Evolutionary conservation across 2,113 vertebrate species (phyloP).

Genomic region (Erinaceus europaeus): DNA sequence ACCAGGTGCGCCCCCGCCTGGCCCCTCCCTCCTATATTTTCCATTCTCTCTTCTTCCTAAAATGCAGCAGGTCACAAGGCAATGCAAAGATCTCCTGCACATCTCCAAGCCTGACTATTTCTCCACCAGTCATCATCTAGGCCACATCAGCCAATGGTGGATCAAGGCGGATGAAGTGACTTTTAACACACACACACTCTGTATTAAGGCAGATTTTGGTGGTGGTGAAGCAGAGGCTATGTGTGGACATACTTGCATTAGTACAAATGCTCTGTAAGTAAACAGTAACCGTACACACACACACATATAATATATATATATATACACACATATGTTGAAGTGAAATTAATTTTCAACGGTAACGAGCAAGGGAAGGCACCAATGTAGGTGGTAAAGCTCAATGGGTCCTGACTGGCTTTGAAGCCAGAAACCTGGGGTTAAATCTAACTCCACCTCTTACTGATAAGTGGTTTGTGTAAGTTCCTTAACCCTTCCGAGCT

Average conservation of each 20-base stretch:
- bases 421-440: neutral
- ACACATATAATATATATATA: neutral
- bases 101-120: neutral
- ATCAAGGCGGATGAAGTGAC: neutral
- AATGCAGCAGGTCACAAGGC: neutral
- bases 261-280: neutral
- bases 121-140: neutral
- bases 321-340: neutral
- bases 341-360: conserved; percentile 4
- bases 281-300: neutral
- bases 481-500: conserved; percentile 1
- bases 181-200: neutral
- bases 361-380: neutral
- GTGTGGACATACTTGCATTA: neutral
- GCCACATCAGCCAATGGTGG: neutral
- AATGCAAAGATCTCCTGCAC: neutral
- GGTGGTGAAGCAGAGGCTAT: neutral
- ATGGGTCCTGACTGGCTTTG: neutral
- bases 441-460: conserved; percentile 14
- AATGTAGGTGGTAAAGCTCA: neutral
- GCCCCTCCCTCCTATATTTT: too few species aligned
- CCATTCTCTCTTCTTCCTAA: neutral
- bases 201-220: too few species aligned
- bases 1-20: too few species aligned
- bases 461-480: neutral